These are phyloP conservation scores for Hyperoodon ampullatus DNA, from an alignment of 2,113 vertebrate genomes.

Conservation along the genomic window DNA sequence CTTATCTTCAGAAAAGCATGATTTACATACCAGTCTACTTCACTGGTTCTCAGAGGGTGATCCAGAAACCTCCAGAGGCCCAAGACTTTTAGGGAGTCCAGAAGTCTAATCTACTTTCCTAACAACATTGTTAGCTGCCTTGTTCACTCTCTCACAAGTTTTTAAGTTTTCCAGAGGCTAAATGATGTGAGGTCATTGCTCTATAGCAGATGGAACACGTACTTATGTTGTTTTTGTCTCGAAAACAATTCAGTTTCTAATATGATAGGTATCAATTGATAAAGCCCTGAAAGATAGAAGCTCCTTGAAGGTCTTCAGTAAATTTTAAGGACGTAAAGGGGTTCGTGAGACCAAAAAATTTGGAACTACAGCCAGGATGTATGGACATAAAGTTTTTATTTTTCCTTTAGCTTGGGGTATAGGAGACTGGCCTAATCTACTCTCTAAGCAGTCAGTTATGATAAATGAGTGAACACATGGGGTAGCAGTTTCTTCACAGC, in stretches of 20 bases:
- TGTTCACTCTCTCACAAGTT: not conserved
- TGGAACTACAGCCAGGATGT: not conserved
- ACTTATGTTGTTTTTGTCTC: not conserved
- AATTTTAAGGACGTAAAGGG: not conserved
- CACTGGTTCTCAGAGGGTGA: not conserved
- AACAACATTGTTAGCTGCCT: not conserved
- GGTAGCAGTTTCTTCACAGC: not conserved
- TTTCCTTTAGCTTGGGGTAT: not conserved
- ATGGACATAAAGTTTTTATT: not conserved
- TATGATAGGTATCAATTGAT: rapidly evolving
- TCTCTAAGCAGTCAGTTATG: not conserved
- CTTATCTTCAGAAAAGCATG: not conserved
- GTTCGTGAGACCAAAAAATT: not conserved
- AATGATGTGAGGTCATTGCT: not conserved
- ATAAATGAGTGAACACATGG: not conserved
- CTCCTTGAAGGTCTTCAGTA: not conserved
- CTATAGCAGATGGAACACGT: not conserved
- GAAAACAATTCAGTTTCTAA: not conserved
- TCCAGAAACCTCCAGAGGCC: not conserved
- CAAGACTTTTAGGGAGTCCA: not conserved
- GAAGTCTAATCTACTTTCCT: not conserved
- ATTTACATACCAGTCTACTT: not conserved
- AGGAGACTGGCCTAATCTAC: not conserved
- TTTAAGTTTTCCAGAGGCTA: not conserved
- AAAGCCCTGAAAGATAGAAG: not conserved